Evolutionary conservation across 2,888 invertebrate genomes (phyloP).

Genomic region (Microdon myrmicae): DNA sequence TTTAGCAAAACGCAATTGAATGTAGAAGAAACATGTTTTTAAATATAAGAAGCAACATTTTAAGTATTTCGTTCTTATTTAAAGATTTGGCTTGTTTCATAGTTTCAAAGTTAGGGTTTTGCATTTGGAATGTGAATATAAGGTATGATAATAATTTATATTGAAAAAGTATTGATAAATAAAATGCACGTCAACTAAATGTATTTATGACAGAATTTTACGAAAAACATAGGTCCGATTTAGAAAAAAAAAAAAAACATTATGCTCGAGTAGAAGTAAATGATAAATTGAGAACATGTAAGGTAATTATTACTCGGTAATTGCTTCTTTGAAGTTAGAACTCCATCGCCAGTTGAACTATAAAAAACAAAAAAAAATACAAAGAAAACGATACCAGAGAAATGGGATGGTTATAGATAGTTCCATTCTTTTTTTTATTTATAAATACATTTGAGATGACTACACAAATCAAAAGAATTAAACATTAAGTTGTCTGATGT

Average conservation of each 20-base stretch:
- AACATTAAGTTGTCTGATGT: too few relatives aligned
- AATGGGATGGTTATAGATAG: slow-evolving; percentile 53
- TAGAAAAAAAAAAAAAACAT: slow-evolving; percentile 56
- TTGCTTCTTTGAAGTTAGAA: slow-evolving; percentile 96
- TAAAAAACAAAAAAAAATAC: slow-evolving; percentile 56
- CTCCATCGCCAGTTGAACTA: slow-evolving; percentile 96
- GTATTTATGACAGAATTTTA: slow-evolving; percentile 34
- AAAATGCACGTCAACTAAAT: slow-evolving; percentile 36
- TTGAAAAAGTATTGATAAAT: slow-evolving; percentile 36
- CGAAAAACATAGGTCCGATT: slow-evolving; percentile 34
- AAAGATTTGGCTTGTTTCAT: slow-evolving; percentile 28
- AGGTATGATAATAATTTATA: too few relatives aligned
- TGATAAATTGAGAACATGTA: slow-evolving; percentile 52
- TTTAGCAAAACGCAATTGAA: slow-evolving; percentile 53
- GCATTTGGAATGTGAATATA: slow-evolving; percentile 40
- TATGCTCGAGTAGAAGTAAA: slow-evolving; percentile 22
- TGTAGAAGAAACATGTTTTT: slow-evolving; percentile 24
- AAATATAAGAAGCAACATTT: slow-evolving; percentile 40
- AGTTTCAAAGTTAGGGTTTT: slow-evolving; percentile 31
- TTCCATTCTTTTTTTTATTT: too few relatives aligned
- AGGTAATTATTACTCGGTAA: slow-evolving; percentile 72
- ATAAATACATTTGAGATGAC: too few relatives aligned
- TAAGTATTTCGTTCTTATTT: slow-evolving; percentile 22
- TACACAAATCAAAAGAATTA: too few relatives aligned
- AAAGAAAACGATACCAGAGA: slow-evolving; percentile 60